A percentile compares a stretch with the other conserved stretches of the same genome.
Conservation (phyloP, 1,140 invertebrate genomes). For the Episyrphus balteatus region DNA sequence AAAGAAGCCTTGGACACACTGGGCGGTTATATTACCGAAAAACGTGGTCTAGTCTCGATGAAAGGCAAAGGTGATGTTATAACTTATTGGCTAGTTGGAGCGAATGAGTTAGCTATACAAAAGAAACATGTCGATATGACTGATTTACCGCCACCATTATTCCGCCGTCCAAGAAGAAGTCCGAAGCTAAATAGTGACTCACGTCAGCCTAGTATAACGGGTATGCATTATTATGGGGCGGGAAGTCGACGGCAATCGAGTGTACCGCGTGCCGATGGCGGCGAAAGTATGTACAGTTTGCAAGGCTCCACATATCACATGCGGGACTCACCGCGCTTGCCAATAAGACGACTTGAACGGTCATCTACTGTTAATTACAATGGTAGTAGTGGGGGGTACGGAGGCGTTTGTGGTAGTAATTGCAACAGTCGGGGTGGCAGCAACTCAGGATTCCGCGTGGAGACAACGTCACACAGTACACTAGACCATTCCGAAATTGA, state of each 20-base stretch:
- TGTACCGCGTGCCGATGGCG: conserved; percentile 35
- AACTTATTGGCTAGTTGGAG: conserved; percentile 85
- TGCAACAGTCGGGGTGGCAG: not conserved
- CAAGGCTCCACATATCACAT: conserved; percentile 27
- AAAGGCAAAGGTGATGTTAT: conserved; percentile 78
- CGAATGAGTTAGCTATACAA: conserved; percentile 69
- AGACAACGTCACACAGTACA: conserved; percentile 30
- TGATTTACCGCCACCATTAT: conserved; percentile 61
- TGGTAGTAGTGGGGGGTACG: not conserved
- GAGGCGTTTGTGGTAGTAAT: not conserved
- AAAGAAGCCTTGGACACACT: conserved; percentile 74
- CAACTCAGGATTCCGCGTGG: conserved; percentile 8
- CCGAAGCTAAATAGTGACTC: conserved; percentile 62
- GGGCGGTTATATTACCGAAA: conserved; percentile 75
- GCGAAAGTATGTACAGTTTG: conserved; percentile 33
- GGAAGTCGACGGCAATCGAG: conserved; percentile 37
- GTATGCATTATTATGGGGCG: conserved; percentile 31
- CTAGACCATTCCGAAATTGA: conserved; percentile 36
- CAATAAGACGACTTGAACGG: conserved; percentile 21
- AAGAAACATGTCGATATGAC: conserved; percentile 71
- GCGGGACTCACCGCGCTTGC: conserved; percentile 30
- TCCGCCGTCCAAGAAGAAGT: conserved; percentile 63
- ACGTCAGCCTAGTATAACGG: conserved; percentile 49
- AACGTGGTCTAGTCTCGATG: conserved; percentile 74
- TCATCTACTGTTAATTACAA: conserved; percentile 8